These are phyloP conservation scores for Aquatica leii DNA, from an alignment of 2,888 invertebrate genomes.

Conservation along the genomic window DNA sequence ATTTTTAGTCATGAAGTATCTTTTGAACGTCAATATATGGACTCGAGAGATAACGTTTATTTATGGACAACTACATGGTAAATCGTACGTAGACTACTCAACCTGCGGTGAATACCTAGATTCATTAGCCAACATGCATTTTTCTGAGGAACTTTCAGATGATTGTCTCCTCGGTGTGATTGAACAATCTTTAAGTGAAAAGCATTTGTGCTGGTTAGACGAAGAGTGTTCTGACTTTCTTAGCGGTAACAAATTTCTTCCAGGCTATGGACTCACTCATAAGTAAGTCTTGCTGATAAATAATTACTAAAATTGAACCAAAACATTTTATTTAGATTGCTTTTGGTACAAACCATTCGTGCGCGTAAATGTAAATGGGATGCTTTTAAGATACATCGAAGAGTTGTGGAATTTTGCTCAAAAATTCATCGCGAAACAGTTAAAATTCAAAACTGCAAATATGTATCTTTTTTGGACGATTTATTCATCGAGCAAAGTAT, in stretches of 20 bases:
- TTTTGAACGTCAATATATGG: background rate
- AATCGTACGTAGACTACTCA: background rate
- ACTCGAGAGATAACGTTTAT: background rate
- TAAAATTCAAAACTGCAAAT: conserved; percentile 45
- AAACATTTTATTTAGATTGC: conserved; percentile 46
- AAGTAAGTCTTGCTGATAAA: conserved; percentile 39
- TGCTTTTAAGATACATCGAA: conserved; percentile 16
- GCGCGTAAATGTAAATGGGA: conserved; percentile 44
- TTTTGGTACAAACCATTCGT: conserved; percentile 53
- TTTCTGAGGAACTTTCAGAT: conserved; percentile 40
- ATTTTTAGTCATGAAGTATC: background rate
- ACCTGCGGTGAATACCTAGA: conserved; percentile 25
- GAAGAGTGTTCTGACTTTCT: conserved; percentile 38
- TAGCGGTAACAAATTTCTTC: conserved; percentile 43
- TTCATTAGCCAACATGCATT: conserved; percentile 28
- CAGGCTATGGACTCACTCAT: conserved; percentile 58
- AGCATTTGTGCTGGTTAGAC: conserved; percentile 40
- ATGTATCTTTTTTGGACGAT: conserved; percentile 47
- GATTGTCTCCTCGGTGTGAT: conserved; percentile 39
- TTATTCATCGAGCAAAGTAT: conserved; percentile 53
- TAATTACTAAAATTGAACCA: background rate
- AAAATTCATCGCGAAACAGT: conserved; percentile 50
- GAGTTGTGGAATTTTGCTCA: conserved; percentile 46
- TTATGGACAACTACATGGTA: background rate
- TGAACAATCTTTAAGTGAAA: conserved; percentile 10